Evolutionary conservation across 2,888 invertebrate species (phyloP), one percentile per base, ranked within the genome.

Genomic region (Antitype chi): DNA sequence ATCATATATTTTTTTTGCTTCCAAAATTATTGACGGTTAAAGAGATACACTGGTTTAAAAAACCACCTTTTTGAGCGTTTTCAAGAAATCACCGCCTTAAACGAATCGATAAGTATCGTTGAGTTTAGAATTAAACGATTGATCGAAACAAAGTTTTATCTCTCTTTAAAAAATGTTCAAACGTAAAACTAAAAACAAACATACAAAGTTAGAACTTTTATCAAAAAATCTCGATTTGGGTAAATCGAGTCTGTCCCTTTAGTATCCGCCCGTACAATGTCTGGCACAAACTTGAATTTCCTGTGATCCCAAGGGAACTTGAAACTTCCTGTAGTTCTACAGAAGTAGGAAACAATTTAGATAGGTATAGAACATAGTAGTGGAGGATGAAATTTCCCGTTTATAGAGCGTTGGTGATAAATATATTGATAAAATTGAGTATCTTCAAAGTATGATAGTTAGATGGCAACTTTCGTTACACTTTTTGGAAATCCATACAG

Each of bases 261-360:
- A 3, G 52, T 52, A 23, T 70, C 80, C 70, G 28, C 7, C n/a
- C 49, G 0, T 64, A 62, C 38, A 20, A 4, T 38, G 15, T 32
- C 13, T 17, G 17, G 6, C 28, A 78, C 38, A 64, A 80, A 70
- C 28, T 64, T 70, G n/a, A 63, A 69, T 63, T 62, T 64, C 43
- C 63, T 64, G 43, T 43, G 20, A 23, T 52, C 63, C 38, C 25
- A 1, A 1, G 15, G n/a, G 8, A 79, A 28, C 43, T 28, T 63
- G 7, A 17, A 55, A 78, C 79, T 55, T 68, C 53, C 53, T 53
- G 32, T 17, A 32, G 9, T 47, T 53, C n/a, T 32, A 20, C 53
- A n/a, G 25, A 59, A 53, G 11, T 23, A 28, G 11, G 20, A 32
- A n/a, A 17, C 25, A 13, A 20, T 60, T 49, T n/a, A 11, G 6